A percentile compares a stretch with the other conserved stretches of the same genome.
Evolutionary conservation across 2,888 invertebrate genomes (phyloP).

Genomic region (Plemyria rubiginata): DNA sequence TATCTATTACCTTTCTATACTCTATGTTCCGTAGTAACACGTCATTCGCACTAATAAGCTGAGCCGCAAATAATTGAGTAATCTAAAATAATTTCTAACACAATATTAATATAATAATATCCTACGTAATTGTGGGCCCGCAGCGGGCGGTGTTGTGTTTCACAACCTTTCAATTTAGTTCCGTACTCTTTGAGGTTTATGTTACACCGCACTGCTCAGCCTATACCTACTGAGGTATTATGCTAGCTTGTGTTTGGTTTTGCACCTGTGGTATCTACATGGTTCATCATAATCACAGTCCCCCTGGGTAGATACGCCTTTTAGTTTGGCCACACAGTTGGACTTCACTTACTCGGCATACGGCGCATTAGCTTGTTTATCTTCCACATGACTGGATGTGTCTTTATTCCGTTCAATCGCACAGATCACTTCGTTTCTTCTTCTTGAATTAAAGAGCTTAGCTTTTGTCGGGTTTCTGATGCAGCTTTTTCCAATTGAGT

Average conservation of each 20-base stretch:
- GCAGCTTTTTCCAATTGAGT: too few relatives aligned
- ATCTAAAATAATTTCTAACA: constrained; percentile 51
- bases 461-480: too few relatives aligned
- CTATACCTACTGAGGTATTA: background rate
- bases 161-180: constrained; percentile 46
- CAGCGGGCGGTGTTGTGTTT: constrained; percentile 45
- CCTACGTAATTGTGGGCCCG: constrained; percentile 32
- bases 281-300: background rate
- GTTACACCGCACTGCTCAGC: constrained; percentile 15
- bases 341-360: too few relatives aligned
- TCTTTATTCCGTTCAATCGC: too few relatives aligned
- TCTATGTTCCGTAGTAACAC: constrained; percentile 52
- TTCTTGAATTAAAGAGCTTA: too few relatives aligned
- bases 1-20: constrained; percentile 24
- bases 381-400: too few relatives aligned
- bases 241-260: constrained; percentile 13
- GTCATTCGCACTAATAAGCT: constrained; percentile 81
- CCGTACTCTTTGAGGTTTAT: constrained; percentile 31
- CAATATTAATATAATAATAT: constrained; percentile 43
- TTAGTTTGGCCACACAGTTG: too few relatives aligned
- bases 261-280: constrained; percentile 25
- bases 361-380: too few relatives aligned
- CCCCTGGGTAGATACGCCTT: too few relatives aligned
- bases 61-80: constrained; percentile 68
- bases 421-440: too few relatives aligned